These are phyloP conservation scores for Nothobranchius furzeri DNA, from an alignment of 2,113 vertebrate genomes.

Conservation along the genomic window DNA sequence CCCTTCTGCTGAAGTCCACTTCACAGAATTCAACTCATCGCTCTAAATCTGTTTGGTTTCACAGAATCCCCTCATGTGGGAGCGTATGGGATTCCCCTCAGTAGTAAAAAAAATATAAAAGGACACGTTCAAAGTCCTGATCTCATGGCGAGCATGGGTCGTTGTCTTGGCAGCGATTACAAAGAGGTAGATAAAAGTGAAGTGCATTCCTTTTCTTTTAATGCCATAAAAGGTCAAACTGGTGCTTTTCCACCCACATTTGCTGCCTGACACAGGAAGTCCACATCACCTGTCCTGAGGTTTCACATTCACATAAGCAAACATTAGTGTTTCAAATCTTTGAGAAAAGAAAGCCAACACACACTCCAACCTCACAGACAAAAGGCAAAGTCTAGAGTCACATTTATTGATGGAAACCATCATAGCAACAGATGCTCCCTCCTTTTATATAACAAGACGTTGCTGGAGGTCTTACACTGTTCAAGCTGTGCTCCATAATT, in stretches of 20 bases:
- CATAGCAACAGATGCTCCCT: neutral
- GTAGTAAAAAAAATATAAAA: neutral
- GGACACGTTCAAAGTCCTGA: slow-evolving; percentile 34
- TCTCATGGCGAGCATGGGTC: slow-evolving; percentile 1
- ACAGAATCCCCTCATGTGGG: no score
- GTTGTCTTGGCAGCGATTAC: slow-evolving; percentile 21
- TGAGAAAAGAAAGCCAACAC: neutral
- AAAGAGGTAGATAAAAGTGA: slow-evolving; percentile 52
- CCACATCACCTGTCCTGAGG: neutral
- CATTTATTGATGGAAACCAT: slow-evolving; percentile 17
- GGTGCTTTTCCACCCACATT: slow-evolving; percentile 30
- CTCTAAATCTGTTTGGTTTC: no score
- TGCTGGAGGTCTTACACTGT: slow-evolving; percentile 50
- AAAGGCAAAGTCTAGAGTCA: slow-evolving; percentile 16
- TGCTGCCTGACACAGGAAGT: slow-evolving; percentile 50
- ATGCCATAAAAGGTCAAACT: slow-evolving; percentile 67
- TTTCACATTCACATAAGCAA: slow-evolving; percentile 4
- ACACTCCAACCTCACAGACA: slow-evolving; percentile 22
- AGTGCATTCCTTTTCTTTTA: slow-evolving; percentile 47
- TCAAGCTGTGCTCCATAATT: slow-evolving; percentile 26
- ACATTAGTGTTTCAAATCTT: neutral
- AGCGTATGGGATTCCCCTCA: slow-evolving; percentile 1
- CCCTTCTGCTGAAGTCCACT: no score
- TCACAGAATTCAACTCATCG: no score
- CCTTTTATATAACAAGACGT: neutral